Evolutionary conservation across 1,140 invertebrate genomes (phyloP).

Genomic region (Micrasema minimum): DNA sequence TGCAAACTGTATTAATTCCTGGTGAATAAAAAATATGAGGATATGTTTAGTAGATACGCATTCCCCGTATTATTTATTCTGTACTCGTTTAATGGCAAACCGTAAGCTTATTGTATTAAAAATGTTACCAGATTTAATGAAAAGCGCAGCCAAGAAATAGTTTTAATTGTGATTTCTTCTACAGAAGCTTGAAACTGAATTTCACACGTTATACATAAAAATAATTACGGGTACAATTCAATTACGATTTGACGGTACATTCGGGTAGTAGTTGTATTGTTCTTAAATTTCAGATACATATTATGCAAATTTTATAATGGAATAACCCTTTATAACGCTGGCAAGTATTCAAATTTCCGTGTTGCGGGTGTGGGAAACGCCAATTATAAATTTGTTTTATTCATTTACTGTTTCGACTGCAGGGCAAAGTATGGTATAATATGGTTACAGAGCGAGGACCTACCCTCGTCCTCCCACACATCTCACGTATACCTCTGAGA

Average conservation of each 20-base stretch:
- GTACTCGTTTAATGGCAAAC: too few relatives aligned
- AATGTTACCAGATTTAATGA: too few relatives aligned
- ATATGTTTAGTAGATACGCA: too few relatives aligned
- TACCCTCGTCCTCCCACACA: conserved; percentile 45
- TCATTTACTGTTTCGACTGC: conserved; percentile 33
- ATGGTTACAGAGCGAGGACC: conserved; percentile 47
- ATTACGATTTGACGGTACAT: too few relatives aligned
- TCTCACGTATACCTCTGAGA: conserved; percentile 47
- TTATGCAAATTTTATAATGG: not conserved
- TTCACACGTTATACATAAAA: not conserved
- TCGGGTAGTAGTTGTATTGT: not conserved
- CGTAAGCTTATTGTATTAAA: too few relatives aligned
- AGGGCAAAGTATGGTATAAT: conserved; percentile 45
- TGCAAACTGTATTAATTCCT: too few relatives aligned
- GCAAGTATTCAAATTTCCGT: conserved; percentile 15
- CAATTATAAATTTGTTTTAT: conserved; percentile 38
- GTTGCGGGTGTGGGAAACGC: conserved; percentile 28
- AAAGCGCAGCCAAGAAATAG: too few relatives aligned
- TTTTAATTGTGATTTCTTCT: too few relatives aligned
- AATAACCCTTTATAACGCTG: conserved; percentile 12
- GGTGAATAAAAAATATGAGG: too few relatives aligned
- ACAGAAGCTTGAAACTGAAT: not conserved
- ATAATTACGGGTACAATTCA: too few relatives aligned
- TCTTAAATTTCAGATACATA: not conserved
- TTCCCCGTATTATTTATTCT: too few relatives aligned